Conservation (phyloP, 64 coral and sea anemone species). For the Dendronephthya gigantea region DNA sequence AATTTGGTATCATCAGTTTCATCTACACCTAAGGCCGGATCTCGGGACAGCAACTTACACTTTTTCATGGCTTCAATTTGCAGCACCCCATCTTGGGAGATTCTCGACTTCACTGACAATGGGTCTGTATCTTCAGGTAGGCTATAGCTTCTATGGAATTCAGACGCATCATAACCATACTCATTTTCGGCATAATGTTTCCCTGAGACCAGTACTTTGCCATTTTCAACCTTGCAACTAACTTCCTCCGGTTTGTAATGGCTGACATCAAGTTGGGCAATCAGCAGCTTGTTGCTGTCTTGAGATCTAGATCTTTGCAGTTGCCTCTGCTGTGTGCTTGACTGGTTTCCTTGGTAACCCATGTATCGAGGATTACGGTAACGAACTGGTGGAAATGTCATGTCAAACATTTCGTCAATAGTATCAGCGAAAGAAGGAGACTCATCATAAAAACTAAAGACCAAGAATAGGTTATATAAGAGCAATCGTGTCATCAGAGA, state of each 20-base stretch:
- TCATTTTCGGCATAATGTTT: slow-evolving; percentile 7
- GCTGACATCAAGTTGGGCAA: slow-evolving; percentile 8
- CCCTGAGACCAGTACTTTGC: neutral
- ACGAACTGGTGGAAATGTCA: slow-evolving; percentile 7
- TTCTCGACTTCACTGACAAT: slow-evolving; percentile 1
- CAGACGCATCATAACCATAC: neutral
- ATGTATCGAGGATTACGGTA: neutral
- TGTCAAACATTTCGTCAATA: slow-evolving; percentile 6
- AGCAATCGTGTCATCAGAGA: neutral
- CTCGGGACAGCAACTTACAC: neutral
- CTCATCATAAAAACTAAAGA: neutral
- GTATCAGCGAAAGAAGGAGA: neutral
- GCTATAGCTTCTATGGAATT: slow-evolving; percentile 9
- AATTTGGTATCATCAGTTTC: neutral
- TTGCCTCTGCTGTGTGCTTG: neutral
- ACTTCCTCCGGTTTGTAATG: slow-evolving; percentile 4
- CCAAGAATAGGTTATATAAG: neutral
- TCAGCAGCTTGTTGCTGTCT: neutral
- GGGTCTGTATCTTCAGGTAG: neutral
- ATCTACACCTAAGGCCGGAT: neutral
- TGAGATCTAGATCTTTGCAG: neutral
- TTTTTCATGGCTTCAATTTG: neutral
- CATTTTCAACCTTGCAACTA: neutral
- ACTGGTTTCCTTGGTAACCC: neutral
- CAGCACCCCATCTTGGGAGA: slow-evolving; percentile 3